Base-by-base conservation (phyloP, 2,888 invertebrate genomes). In the Myopa tessellatipennis region DNA sequence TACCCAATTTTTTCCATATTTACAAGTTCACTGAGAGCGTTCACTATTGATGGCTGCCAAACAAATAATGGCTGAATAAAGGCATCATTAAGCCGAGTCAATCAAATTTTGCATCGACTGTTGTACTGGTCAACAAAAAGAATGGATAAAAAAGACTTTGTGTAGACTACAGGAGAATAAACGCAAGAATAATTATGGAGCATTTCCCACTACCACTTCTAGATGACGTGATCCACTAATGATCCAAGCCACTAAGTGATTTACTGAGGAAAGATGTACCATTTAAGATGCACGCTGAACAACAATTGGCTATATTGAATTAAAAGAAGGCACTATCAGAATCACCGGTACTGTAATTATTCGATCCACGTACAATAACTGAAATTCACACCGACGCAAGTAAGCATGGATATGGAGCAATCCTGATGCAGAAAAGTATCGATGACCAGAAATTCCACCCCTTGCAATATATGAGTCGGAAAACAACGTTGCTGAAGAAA, bases 311-410 rank as follows among this genome's bases (percentile, higher is more conserved):
- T 8, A 26, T 61, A 34, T 1, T 1, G 34, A 2, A 81, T 38
- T 52, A 80, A n/a, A 82, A 80, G 52, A 65, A 18, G 10, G 74
- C 72, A 12, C 36, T 82, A 12, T 34, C 58, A 1, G 73, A 40
- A 10, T 45, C 76, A 58, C 78, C 81, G 16, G 80, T 80, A 16
- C 50, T 82, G 18, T 79, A 71, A 38, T 63, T 82, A 38, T 83
- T 74, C 77, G 68, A 79, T 4, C 79, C 77, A 10, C 61, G 36
- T 45, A 80, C 81, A 1, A 18, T n/a, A 67, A 82, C 82, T 8
- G 82, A 83, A 69, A 45, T 83, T 12, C 81, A 82, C 65, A 78
- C 82, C 4, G 83, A 83, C 50, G 82, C 81, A 18, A 78, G 79
- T 50, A 81, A 74, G 58, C 45, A 77, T 40, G 82, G 82, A 7